Conservation (phyloP, 2,113 vertebrate genomes). For the Phrynocephalus versicolor region DNA sequence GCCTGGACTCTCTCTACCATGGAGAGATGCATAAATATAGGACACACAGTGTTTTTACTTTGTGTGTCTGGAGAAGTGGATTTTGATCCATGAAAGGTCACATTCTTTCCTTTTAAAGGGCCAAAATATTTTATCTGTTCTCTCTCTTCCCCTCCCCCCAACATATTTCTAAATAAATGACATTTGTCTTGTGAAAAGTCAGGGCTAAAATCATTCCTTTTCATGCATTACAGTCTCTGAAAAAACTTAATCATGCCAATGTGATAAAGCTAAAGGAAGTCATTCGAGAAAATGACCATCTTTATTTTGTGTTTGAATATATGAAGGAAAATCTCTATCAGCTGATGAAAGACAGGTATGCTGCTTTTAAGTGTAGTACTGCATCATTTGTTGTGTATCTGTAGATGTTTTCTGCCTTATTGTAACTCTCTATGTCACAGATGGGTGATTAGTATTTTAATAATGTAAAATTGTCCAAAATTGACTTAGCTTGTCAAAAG, state of each 20-base stretch:
- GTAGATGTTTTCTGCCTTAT: neutral
- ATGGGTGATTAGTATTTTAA: too few relatives aligned
- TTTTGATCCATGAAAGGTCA: too few relatives aligned
- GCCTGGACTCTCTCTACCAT: too few relatives aligned
- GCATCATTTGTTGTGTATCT: neutral
- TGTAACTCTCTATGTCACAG: neutral
- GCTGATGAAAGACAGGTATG: slow-evolving; percentile 97
- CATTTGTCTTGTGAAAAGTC: neutral
- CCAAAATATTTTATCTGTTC: too few relatives aligned
- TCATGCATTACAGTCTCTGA: slow-evolving; percentile 85
- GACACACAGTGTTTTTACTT: too few relatives aligned
- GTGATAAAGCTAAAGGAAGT: slow-evolving; percentile 98
- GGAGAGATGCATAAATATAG: too few relatives aligned
- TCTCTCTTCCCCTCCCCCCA: too few relatives aligned
- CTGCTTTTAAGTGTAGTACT: neutral
- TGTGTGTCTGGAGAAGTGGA: too few relatives aligned
- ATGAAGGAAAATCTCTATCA: slow-evolving; percentile 99
- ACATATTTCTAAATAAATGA: neutral
- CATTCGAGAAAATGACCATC: slow-evolving; percentile 96
- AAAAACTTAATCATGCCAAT: slow-evolving; percentile 97
- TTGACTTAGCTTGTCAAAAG: neutral
- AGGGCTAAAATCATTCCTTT: slow-evolving; percentile 3
- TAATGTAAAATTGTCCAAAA: neutral
- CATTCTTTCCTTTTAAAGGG: too few relatives aligned
- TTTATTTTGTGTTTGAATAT: slow-evolving; percentile 99